Percentiles rank a stretch among this genome's conserved stretches.
Evolutionary conservation across 2,797 vertebrate species (phyloP).

Genomic region (Peromyscus nudipes): DNA sequence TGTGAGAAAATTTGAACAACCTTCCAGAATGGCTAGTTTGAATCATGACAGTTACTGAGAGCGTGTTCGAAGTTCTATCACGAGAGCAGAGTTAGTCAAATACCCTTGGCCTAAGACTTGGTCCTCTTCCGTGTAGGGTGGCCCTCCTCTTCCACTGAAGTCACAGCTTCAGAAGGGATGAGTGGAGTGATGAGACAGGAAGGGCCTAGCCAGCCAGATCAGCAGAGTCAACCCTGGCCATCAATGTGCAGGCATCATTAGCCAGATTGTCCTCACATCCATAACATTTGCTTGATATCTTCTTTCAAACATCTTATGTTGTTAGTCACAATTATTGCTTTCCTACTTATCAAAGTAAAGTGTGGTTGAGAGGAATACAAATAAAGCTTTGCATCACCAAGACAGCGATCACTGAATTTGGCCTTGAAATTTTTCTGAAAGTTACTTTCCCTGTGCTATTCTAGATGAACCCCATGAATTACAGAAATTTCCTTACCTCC

Average conservation of each 20-base stretch:
- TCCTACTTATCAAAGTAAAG: not conserved
- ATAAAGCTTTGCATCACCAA: slow-evolving; percentile 7
- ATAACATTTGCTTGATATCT: not conserved
- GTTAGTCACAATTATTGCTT: slow-evolving; percentile 12
- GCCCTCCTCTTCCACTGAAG: not conserved
- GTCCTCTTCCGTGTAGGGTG: not conserved
- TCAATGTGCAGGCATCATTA: not conserved
- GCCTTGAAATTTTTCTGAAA: slow-evolving; percentile 16
- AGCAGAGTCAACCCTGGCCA: not conserved
- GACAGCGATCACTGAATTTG: slow-evolving; percentile 35
- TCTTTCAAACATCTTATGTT: not conserved
- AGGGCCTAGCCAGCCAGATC: not conserved
- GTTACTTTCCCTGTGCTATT: not conserved
- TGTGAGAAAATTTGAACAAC: not conserved
- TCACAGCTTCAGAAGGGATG: not conserved
- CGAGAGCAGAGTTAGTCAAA: not conserved
- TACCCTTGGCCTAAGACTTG: not conserved
- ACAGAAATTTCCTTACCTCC: not conserved
- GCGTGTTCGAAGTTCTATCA: not conserved
- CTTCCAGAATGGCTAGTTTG: not conserved
- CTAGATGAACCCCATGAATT: slow-evolving; percentile 21
- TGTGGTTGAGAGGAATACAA: slow-evolving; percentile 3
- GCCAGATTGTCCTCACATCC: no score
- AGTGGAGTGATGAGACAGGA: not conserved
- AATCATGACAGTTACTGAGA: slow-evolving; percentile 17